Evolutionary conservation across 2,797 vertebrate genomes (phyloP), one percentile per base, ranked within the genome.

Genomic region (Pristis pectinata): DNA sequence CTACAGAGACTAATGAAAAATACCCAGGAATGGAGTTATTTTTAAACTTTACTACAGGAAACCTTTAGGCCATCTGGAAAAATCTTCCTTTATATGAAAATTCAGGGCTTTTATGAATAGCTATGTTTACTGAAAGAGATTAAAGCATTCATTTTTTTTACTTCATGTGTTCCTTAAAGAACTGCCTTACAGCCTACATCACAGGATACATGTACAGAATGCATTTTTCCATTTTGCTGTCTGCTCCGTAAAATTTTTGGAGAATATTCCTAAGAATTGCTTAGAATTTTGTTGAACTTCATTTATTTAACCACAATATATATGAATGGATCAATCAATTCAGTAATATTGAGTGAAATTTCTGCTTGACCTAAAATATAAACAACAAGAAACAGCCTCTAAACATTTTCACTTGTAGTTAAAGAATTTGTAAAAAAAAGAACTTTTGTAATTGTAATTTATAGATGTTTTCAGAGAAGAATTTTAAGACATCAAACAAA

Each of bases 31-130:
- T 94, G 30, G 44, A 94, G 67, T 17, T 1, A 8, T 49, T 74
- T 93, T 93, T 53, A 94, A 49, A 34, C 27, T 93, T 76, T 74
- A 94, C 92, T 15, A 34, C 92, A 94, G 92, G 70, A 94, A 94
- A 94, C 24, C 70, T 56, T 76, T 56, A 56, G 70, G 70, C 41
- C 92, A 94, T 76, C 44, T 76, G 70, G 67, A 94, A 93, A 70
- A 76, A 53, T 94, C 44, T 76, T 94, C 72, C 70, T 94, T 94
- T 64, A 19, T 94, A 34, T 49, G 67, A 67, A 94, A 94, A 94
- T 94, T 70, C 72, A 53, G 92, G 64, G 11, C 44, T 53, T 94
- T 94, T 94, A 74, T 94, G 70, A 94, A 76, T 94, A 53, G 27
- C 70, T 94, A 94, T 70, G 44, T 76, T 53, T 70, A 74, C 30